Evolutionary conservation across 1,140 invertebrate species (phyloP), one percentile per base, ranked within the genome.

Genomic region (Episyrphus balteatus): DNA sequence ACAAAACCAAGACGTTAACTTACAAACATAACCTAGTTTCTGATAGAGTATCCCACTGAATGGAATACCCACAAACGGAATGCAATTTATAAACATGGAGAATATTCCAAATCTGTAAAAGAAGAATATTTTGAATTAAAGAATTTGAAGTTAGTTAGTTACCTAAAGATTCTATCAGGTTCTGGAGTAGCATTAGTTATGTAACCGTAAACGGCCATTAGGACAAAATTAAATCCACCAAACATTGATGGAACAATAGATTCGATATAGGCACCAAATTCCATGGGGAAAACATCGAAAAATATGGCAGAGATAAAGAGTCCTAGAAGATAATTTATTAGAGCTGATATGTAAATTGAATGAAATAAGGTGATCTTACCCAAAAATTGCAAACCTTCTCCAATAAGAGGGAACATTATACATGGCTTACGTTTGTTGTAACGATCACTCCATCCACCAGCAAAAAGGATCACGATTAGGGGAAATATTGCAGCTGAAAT

Each of bases 351-450:
- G 34, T 36, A 36, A n/a, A 36, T 36, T 6, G 15, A 41, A 41
- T 19, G 8, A 5, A 5, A 26, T 26, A 26, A 26, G 8, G 3
- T 5, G 8, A 26, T 59, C 57, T 62, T 30, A 66, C 63, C 63
- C 14, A 51, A 48, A 19, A 59, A 66, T 6, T 47, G 49, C 7
- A 66, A 34, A 0, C 76, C 70, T 53, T 81, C 78, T 9, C 79
- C 79, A 7, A 75, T 48, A 26, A 81, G 70, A 2, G 80, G 79
- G 19, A 80, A 49, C 9, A 82, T 53, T 55, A 82, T 73, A 46
- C 75, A 79, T 17, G 81, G 73, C 66, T 84, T 84, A 34, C 79
- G 56, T 48, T 76, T 75, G 46, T 80, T 79, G 40, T 78, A 75
- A 33, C 74, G 70, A 58, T 81, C 79, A 50, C 78, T 79, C 74